Conservation (phyloP, 1,140 invertebrate genomes). For the Idris sp. region DNA sequence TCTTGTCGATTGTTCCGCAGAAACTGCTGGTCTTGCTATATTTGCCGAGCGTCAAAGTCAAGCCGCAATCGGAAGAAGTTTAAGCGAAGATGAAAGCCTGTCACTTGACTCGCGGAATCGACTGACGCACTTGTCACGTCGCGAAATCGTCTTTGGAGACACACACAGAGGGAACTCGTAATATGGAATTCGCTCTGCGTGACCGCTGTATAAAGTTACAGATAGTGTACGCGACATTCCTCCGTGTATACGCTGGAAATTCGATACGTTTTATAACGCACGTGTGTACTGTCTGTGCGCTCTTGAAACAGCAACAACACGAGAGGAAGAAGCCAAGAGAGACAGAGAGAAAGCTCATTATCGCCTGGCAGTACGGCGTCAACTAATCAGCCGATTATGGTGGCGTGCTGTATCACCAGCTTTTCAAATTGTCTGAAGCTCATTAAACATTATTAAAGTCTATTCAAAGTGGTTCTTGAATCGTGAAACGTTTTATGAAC, state of each 20-base stretch:
- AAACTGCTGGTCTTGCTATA: constrained; percentile 31
- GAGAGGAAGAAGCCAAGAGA: too few relatives aligned
- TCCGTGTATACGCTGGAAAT: constrained; percentile 68
- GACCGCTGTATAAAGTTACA: constrained; percentile 72
- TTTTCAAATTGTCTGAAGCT: constrained; percentile 46
- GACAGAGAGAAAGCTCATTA: constrained; percentile 32
- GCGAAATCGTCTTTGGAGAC: too few relatives aligned
- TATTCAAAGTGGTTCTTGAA: too few relatives aligned
- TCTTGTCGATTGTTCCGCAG: constrained; percentile 37
- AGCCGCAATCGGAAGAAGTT: constrained; percentile 43
- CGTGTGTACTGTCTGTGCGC: too few relatives aligned
- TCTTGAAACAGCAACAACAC: too few relatives aligned
- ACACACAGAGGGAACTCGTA: constrained; percentile 42
- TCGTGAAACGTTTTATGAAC: constrained; percentile 20
- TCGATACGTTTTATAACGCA: constrained; percentile 72
- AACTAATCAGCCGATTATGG: constrained; percentile 43
- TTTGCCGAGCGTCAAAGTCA: constrained; percentile 45
- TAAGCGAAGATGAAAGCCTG: constrained; percentile 44
- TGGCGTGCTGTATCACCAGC: constrained; percentile 10
- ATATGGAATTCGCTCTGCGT: constrained; percentile 63
- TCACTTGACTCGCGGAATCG: constrained; percentile 40
- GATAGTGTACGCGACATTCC: constrained; percentile 67
- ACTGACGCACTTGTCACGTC: too few relatives aligned
- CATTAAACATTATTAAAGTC: constrained; percentile 46
- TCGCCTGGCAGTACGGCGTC: constrained; percentile 9